Base-by-base conservation (phyloP, 1,140 invertebrate species). In the Lepidotrigona ventralis region DNA sequence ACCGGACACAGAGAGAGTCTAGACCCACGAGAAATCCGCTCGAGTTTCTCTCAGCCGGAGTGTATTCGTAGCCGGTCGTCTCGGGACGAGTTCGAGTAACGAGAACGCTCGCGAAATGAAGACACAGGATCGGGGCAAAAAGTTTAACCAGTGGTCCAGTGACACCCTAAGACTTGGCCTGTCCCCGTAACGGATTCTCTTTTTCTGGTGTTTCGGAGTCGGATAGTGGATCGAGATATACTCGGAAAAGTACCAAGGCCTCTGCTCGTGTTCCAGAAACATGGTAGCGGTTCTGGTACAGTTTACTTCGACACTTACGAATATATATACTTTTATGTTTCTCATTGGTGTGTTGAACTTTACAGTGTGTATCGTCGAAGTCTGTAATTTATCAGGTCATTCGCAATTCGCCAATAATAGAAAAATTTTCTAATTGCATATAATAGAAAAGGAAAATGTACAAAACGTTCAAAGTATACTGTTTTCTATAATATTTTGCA, bases 21-120 rank as follows among this genome's bases (percentile, higher is more conserved):
- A 85, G 54, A 81, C 26, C 74, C 70, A 29, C 46, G 63, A 83
- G 78, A 87, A 82, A 87, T 81, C 85, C 79, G 75, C 87, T 88
- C 88, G 84, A 71, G 84, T 88, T 87, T 85, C 88, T 85, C 88
- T 60, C 71, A 33, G 69, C 60, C 46, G 26, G 51, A 86, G 51
- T 85, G 51, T 54, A 87, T 81, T 73, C 63, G 70, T 79, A 66
- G 12, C 69, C 14, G 14, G 21, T 4, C 11, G 23, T 60, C 39
- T 33, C 64, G 69, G 51, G 64, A 63, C 81, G 56, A 46, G 39
- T 23, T 58, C 70, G 74, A 63, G 82, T 82, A 75, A 84, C 78
- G 73, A 86, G 87, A 66, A 78, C 69, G 17, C 68, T 26, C 29
- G 51, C 14, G 46, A 63, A 81, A 76, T 54, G 79, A 75, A 81